Evolutionary conservation across 2,888 invertebrate genomes (phyloP), one percentile per base, ranked within the genome.

Genomic region (Orthonevra nobilis): DNA sequence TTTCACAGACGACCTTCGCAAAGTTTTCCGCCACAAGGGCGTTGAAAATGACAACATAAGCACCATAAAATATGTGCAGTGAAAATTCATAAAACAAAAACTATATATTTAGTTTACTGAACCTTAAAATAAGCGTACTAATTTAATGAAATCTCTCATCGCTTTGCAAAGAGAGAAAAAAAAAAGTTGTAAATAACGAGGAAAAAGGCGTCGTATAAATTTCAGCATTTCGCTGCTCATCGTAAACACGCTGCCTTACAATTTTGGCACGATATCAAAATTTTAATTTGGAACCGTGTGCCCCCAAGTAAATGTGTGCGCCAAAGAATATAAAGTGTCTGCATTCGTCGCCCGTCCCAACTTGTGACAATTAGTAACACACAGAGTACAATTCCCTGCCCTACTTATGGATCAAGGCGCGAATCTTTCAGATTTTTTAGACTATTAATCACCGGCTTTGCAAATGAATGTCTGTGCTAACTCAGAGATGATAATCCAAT

Each of bases 381-480:
- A 23, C n/a, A 9, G 14, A 60, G 36, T 26, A 54, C 32, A 14
- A 54, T 60, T 23, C 38, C 3, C 23, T 40, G 66, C 28, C 61
- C 73, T 44, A 79, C 79, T 79, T 70, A 70, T 42, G 60, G 52
- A 54, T 63, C 61, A 74, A 44, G 30, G 56, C 70, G 38, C 61
- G 69, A 69, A 69, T 54, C 46, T 54, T 48, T 73, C 6, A 61
- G 28, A 66, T 72, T 6, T 20, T 60, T 66, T 1, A 15, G n/a
- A 9, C 66, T 48, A 79, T 79, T 79, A 73, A 79, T 79, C 79
- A 79, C 66, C 66, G 12, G 28, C 20, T 9, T 28, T n/a, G 26
- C 44, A 42, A 44, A 40, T 23, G 56, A 56, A 50, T 44, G 12
- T n/a, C 12, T 17, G 26, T 20, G 2, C 44, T 46, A 19, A 38